Evolutionary conservation across 2,888 invertebrate species (phyloP).

Genomic region (Anagyrus pseudococci): DNA sequence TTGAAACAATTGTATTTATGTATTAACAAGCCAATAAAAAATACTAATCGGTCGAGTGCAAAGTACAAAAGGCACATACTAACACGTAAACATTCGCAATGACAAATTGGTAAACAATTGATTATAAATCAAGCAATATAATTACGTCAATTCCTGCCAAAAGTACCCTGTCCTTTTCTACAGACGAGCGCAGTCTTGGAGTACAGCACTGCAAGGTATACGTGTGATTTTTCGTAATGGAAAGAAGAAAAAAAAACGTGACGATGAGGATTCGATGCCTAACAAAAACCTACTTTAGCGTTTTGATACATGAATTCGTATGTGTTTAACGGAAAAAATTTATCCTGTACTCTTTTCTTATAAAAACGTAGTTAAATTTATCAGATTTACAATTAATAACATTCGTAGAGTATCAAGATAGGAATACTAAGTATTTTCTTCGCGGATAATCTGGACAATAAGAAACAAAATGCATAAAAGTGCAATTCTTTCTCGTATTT

Average conservation of each 20-base stretch:
- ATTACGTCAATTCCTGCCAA: background rate
- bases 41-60: background rate
- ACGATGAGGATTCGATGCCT: constrained; percentile 7
- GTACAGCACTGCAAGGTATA: constrained; percentile 14
- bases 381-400: no score
- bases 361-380: no score
- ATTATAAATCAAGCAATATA: background rate
- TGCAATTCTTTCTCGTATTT: no score
- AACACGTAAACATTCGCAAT: constrained; percentile 11
- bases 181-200: background rate
- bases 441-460: no score
- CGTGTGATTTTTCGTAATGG: constrained; percentile 7
- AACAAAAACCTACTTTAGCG: background rate
- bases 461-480: no score
- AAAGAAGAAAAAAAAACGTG: background rate
- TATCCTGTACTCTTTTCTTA: no score
- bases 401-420: no score
- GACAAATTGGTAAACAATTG: background rate
- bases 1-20: no score
- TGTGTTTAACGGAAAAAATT: constrained; percentile 16
- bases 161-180: background rate
- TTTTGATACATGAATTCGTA: background rate
- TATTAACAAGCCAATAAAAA: background rate
- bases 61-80: background rate
- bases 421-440: no score